Evolutionary conservation across 2,113 vertebrate species (phyloP).

Genomic region (Rhinolophus sinicus): DNA sequence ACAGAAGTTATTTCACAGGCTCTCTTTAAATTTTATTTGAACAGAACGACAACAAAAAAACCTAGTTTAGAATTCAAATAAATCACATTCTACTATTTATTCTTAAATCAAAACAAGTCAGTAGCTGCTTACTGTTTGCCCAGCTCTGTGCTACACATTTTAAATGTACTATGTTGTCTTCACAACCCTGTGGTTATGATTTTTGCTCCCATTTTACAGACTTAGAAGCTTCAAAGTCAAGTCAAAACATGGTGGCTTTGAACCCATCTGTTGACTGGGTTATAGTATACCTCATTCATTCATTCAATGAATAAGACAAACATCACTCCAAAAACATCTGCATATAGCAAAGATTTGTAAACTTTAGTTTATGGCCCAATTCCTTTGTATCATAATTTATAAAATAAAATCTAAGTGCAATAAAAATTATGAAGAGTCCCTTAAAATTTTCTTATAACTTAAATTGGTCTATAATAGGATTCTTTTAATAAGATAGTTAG

Average conservation of each 20-base stretch:
- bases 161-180: not conserved
- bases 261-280: not conserved
- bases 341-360: not conserved
- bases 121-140: not conserved
- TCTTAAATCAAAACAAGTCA: not conserved
- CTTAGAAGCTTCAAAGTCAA: not conserved
- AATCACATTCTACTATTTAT: not conserved
- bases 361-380: not conserved
- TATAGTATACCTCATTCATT: not conserved
- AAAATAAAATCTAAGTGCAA: conserved; percentile 17
- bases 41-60: not conserved
- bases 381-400: not conserved
- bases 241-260: not conserved
- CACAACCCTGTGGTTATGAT: not conserved
- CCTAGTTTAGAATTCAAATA: not conserved
- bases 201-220: not conserved
- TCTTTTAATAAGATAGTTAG: conserved; percentile 28
- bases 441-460: conserved; percentile 9
- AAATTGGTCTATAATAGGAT: not conserved
- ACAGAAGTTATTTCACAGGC: not conserved
- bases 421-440: not conserved
- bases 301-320: not conserved
- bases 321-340: not conserved
- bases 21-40: not conserved
- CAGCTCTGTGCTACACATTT: not conserved